phyloP scores from a whole-genome alignment of 2,113 vertebrate genomes.

The Tenebrosternarchus preto region DNA sequence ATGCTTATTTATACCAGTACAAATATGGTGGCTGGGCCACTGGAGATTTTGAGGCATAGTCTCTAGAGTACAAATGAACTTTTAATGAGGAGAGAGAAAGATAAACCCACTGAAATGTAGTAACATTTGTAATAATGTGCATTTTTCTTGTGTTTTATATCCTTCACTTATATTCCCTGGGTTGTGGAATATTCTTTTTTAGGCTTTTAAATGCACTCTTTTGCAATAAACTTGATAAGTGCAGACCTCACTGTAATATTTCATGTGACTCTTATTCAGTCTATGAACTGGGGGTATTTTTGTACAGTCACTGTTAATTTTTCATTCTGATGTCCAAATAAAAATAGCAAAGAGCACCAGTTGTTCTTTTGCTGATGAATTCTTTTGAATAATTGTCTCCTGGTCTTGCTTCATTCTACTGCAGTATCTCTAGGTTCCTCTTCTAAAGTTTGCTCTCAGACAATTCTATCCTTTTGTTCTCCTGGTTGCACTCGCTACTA shows the following conservation, averaged over 20 bases:
- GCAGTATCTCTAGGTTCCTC: background rate
- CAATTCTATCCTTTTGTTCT: too few relatives aligned
- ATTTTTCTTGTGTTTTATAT: slow-evolving; percentile 40
- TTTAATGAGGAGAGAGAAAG: background rate
- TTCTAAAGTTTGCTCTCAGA: too few relatives aligned
- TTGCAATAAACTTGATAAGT: slow-evolving; percentile 34
- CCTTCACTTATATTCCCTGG: slow-evolving; percentile 24
- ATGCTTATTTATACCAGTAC: slow-evolving; percentile 71
- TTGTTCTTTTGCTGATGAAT: background rate
- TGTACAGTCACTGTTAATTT: slow-evolving; percentile 38
- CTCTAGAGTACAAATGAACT: slow-evolving; percentile 28
- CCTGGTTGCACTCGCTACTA: too few relatives aligned
- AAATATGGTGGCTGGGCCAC: slow-evolving; percentile 76
- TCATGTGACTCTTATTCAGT: background rate
- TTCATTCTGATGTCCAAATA: slow-evolving; percentile 42
- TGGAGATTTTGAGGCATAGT: slow-evolving; percentile 41
- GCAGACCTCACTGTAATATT: slow-evolving; percentile 39
- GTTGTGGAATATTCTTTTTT: slow-evolving; percentile 26
- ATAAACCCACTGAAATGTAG: background rate
- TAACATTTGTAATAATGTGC: slow-evolving; percentile 20
- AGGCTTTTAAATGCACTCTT: slow-evolving; percentile 38
- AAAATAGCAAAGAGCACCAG: background rate
- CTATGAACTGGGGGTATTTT: slow-evolving; percentile 33
- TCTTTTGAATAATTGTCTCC: background rate
- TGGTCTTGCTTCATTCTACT: background rate